Evolutionary conservation across 2,888 invertebrate genomes (phyloP).

Genomic region (Malacosoma neustria): DNA sequence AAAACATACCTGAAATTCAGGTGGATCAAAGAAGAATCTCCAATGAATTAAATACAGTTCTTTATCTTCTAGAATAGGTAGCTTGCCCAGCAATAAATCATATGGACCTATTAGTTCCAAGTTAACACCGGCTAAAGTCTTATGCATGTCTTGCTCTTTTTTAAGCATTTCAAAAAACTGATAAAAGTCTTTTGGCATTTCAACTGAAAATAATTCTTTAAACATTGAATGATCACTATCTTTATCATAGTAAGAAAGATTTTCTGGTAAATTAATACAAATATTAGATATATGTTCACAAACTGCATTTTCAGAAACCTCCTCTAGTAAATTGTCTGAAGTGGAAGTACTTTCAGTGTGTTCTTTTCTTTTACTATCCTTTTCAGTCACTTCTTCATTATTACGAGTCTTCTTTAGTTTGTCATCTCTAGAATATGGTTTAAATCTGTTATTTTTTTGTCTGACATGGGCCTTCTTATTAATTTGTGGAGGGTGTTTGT

Average conservation of each 20-base stretch:
- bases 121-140: constrained; percentile 78
- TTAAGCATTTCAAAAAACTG: constrained; percentile 87
- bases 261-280: constrained; percentile 26
- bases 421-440: constrained; percentile 24
- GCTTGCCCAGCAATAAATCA: constrained; percentile 83
- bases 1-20: constrained; percentile 87
- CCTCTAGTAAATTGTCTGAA: neutral
- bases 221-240: constrained; percentile 73
- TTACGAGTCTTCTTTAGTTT: constrained; percentile 7
- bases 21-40: constrained; percentile 95
- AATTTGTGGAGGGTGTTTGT: constrained; percentile 80
- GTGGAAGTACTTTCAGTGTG: neutral
- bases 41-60: constrained; percentile 85
- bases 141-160: constrained; percentile 67
- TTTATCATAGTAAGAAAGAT: constrained; percentile 47
- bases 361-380: constrained; percentile 2
- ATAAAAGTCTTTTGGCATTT: constrained; percentile 94
- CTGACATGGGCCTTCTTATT: constrained; percentile 22
- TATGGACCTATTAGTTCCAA: constrained; percentile 90
- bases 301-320: neutral
- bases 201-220: constrained; percentile 83
- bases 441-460: constrained; percentile 26
- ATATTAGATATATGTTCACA: too few relatives aligned
- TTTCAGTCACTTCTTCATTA: constrained; percentile 1
- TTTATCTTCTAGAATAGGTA: constrained; percentile 71